A percentile compares a stretch with the other conserved stretches of the same genome.
Evolutionary conservation across 2,797 vertebrate genomes (phyloP).

Genomic region (Austrolebias charrua): DNA sequence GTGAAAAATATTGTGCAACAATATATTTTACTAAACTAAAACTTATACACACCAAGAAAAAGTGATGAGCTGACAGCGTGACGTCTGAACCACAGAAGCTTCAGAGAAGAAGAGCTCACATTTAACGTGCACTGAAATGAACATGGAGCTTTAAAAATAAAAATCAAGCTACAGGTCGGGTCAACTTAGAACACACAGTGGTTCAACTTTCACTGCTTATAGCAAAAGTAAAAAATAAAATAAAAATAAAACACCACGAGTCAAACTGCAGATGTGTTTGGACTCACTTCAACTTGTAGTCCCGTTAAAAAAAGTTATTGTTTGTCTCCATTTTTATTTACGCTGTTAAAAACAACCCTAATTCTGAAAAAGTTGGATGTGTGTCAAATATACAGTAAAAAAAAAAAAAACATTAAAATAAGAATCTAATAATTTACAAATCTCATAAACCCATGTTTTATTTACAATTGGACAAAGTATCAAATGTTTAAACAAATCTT

Average conservation of each 20-base stretch:
- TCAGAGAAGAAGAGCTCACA: constrained; percentile 46
- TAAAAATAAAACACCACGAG: constrained; percentile 48
- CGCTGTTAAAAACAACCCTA: constrained; percentile 1
- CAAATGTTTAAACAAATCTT: no score
- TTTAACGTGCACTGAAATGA: constrained; percentile 49
- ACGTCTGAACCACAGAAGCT: constrained; percentile 36
- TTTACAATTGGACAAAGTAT: no score
- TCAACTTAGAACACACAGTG: constrained; percentile 45
- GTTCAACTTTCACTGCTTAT: constrained; percentile 54
- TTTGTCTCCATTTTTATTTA: constrained; percentile 7
- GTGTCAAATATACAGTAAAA: no score
- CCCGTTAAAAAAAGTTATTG: neutral
- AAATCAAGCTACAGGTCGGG: constrained; percentile 26
- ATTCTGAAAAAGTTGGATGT: no score
- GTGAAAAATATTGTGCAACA: constrained; percentile 77
- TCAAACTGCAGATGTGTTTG: constrained; percentile 35
- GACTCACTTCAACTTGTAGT: constrained; percentile 10
- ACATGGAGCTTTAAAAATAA: constrained; percentile 30
- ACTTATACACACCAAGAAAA: constrained; percentile 70
- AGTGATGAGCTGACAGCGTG: constrained; percentile 16
- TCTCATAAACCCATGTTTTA: no score
- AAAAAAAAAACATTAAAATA: no score
- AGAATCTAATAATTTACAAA: no score
- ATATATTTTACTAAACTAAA: constrained; percentile 69
- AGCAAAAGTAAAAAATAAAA: constrained; percentile 57